phyloP scores from a whole-genome alignment of 2,888 invertebrate species.

The Chaitophorus viminalis region DNA sequence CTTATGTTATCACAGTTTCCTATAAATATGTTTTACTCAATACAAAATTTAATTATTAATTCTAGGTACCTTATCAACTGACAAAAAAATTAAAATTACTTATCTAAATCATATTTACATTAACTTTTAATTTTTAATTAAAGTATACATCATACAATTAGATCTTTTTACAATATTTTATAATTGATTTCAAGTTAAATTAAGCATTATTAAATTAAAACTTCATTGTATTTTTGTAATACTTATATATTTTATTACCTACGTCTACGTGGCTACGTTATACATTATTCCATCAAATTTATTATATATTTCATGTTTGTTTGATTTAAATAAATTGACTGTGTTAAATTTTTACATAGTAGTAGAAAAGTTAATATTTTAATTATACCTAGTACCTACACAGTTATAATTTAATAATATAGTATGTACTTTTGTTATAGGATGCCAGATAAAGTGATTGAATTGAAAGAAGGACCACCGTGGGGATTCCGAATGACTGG shows the following conservation, averaged over 20 bases:
- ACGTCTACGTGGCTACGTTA: too few relatives aligned
- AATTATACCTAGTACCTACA: not conserved
- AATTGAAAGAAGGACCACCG: slow-evolving; percentile 83
- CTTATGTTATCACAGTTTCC: not conserved
- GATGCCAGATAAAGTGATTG: slow-evolving; percentile 75
- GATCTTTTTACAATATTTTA: too few relatives aligned
- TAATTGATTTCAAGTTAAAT: too few relatives aligned
- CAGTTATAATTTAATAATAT: not conserved
- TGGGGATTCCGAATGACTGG: slow-evolving; percentile 93
- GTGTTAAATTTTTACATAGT: too few relatives aligned
- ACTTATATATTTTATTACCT: too few relatives aligned
- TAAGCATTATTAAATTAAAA: too few relatives aligned
- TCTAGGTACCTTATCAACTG: not conserved
- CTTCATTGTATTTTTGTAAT: too few relatives aligned
- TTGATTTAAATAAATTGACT: too few relatives aligned
- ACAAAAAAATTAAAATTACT: not conserved
- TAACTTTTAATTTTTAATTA: not conserved
- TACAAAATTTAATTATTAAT: not conserved
- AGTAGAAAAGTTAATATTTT: too few relatives aligned
- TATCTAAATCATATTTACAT: not conserved
- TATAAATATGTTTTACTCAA: not conserved
- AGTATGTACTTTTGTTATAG: slow-evolving; percentile 11
- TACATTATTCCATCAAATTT: too few relatives aligned
- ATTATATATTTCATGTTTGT: too few relatives aligned
- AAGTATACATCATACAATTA: not conserved